These are phyloP conservation scores for Neotoma lepida DNA, from an alignment of 2,113 vertebrate genomes.

Conservation along the genomic window DNA sequence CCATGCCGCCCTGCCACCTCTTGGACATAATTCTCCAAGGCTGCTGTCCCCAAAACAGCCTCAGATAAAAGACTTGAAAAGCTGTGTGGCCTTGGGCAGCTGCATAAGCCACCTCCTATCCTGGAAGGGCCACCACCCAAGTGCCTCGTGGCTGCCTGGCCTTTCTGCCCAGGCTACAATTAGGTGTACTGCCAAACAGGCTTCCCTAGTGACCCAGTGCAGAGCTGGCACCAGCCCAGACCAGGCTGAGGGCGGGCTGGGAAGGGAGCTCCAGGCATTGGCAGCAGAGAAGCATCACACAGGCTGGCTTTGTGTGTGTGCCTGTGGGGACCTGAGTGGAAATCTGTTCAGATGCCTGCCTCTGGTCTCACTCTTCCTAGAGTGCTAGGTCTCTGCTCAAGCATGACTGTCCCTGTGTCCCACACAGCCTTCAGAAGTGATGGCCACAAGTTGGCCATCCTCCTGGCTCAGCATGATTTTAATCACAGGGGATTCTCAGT, in stretches of 20 bases:
- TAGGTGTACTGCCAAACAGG: constrained; percentile 7
- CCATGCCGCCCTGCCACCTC: not conserved
- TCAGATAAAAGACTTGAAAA: not conserved
- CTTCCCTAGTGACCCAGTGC: constrained; percentile 46
- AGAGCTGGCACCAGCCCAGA: not conserved
- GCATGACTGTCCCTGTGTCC: not conserved
- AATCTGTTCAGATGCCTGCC: fast-evolving
- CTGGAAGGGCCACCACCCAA: not conserved
- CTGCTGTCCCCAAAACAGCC: not conserved
- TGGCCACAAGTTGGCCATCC: not conserved
- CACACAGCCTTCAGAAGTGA: not conserved
- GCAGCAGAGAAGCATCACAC: not conserved
- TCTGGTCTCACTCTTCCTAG: not conserved
- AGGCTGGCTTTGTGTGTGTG: too few relatives aligned
- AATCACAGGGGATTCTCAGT: not conserved
- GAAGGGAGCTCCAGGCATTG: not conserved
- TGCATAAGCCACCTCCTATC: not conserved
- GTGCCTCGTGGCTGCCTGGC: not conserved
- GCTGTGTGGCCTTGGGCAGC: not conserved
- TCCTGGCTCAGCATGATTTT: not conserved
- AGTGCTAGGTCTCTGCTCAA: not conserved
- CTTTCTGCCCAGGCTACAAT: not conserved
- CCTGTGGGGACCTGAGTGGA: not conserved
- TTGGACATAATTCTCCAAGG: not conserved
- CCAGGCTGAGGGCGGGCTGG: not conserved